Percentiles rank a stretch among this genome's conserved stretches.
Evolutionary conservation across 2,888 invertebrate genomes (phyloP).

Genomic region (Hyposoter dolosus): DNA sequence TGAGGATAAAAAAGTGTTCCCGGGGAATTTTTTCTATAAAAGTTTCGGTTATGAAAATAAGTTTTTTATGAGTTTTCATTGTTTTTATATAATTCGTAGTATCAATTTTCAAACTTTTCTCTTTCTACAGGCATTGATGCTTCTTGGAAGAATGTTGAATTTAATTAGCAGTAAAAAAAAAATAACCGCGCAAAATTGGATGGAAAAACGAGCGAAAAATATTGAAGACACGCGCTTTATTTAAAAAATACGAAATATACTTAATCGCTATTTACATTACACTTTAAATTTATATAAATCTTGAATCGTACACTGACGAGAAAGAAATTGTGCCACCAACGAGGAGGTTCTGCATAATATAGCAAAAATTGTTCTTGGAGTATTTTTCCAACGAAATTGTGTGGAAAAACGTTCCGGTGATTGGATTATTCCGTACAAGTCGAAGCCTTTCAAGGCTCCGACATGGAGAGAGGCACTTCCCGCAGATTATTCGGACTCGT

Average conservation of each 20-base stretch:
- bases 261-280: conserved; percentile 70
- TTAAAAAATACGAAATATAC: conserved; percentile 75
- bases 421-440: conserved; percentile 21
- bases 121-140: background rate
- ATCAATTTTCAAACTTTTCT: background rate
- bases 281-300: conserved; percentile 40
- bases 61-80: no score
- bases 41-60: no score
- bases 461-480: conserved; percentile 46
- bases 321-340: conserved; percentile 12
- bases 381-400: conserved; percentile 3
- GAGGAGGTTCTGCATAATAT: background rate
- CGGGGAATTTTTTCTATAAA: no score
- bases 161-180: background rate
- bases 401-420: conserved; percentile 25
- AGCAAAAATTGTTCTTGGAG: conserved; percentile 26
- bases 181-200: background rate
- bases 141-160: background rate
- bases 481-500: conserved; percentile 19
- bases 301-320: conserved; percentile 22
- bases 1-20: no score
- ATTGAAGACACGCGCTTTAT: conserved; percentile 66
- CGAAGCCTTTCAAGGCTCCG: background rate
- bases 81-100: no score
- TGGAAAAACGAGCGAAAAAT: background rate